Conservation (phyloP, 2,113 vertebrate species). For the Scomber scombrus region DNA sequence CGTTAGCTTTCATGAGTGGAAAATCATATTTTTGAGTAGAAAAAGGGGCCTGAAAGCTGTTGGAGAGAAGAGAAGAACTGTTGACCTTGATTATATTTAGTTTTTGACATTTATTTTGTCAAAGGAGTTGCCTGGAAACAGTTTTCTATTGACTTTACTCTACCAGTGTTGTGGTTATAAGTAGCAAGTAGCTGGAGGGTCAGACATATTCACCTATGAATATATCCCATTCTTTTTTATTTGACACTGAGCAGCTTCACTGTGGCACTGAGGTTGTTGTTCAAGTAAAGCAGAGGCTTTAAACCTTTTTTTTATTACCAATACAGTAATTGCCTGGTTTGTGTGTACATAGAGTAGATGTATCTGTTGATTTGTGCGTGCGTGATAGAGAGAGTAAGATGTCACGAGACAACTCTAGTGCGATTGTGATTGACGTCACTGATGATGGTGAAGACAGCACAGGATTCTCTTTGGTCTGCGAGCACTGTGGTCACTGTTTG, state of each 20-base stretch:
- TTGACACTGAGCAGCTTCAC: constrained; percentile 40
- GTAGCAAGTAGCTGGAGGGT: constrained; percentile 31
- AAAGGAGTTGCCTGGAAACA: constrained; percentile 37
- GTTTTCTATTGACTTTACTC: constrained; percentile 37
- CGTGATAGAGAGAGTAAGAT: neutral
- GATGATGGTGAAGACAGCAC: constrained; percentile 7
- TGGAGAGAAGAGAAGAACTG: constrained; percentile 29
- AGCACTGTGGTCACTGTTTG: neutral
- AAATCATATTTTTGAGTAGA: too few relatives aligned
- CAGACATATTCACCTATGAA: constrained; percentile 31
- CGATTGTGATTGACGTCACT: constrained; percentile 24
- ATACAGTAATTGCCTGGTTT: too few relatives aligned
- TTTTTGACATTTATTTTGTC: constrained; percentile 52
- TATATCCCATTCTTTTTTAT: constrained; percentile 48
- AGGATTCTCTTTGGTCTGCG: constrained; percentile 12
- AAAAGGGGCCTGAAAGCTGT: constrained; percentile 19
- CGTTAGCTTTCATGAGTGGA: constrained; percentile 23
- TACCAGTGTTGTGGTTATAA: constrained; percentile 12
- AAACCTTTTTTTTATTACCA: neutral
- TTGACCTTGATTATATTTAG: constrained; percentile 46
- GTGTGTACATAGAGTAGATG: neutral
- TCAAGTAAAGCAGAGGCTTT: constrained; percentile 27
- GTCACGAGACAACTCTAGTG: neutral
- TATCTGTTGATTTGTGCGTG: neutral
- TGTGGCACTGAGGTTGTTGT: constrained; percentile 18